These are phyloP conservation scores for Melangyna quadrimaculata DNA, from an alignment of 2,888 invertebrate genomes.

Conservation along the genomic window DNA sequence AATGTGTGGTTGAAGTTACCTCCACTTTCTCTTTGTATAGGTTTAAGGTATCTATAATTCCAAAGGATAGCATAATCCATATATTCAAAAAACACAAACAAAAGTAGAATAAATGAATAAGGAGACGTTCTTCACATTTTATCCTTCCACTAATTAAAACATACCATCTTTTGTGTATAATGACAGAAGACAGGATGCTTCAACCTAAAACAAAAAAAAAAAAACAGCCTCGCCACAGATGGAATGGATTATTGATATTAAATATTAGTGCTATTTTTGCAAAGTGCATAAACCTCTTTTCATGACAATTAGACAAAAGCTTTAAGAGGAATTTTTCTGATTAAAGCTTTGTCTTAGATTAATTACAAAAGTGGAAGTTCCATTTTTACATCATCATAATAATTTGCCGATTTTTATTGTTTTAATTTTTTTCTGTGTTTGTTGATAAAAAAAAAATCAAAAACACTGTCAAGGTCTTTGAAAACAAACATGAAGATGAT, in stretches of 20 bases:
- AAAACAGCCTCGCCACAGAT: background rate
- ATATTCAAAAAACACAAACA: background rate
- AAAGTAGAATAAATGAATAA: background rate
- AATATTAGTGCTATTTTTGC: background rate
- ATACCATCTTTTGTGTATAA: slow-evolving; percentile 41
- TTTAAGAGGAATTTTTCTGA: background rate
- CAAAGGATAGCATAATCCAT: background rate
- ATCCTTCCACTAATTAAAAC: slow-evolving; percentile 55
- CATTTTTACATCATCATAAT: slow-evolving; percentile 10
- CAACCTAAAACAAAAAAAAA: background rate
- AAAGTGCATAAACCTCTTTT: background rate
- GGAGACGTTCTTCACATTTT: slow-evolving; percentile 53
- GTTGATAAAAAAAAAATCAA: slow-evolving; percentile 14
- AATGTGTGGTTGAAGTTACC: background rate
- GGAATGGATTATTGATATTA: background rate
- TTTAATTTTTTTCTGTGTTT: background rate
- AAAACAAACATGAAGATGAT: slow-evolving; percentile 34
- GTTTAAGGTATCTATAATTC: background rate
- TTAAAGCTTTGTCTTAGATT: background rate
- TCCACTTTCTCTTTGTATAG: background rate
- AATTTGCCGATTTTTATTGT: background rate
- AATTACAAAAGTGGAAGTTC: background rate
- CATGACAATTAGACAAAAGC: background rate
- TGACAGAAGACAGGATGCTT: slow-evolving; percentile 20
- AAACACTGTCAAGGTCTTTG: slow-evolving; percentile 53